Base-by-base conservation (phyloP, 2,113 vertebrate genomes). In the Tylochromis polylepis region DNA sequence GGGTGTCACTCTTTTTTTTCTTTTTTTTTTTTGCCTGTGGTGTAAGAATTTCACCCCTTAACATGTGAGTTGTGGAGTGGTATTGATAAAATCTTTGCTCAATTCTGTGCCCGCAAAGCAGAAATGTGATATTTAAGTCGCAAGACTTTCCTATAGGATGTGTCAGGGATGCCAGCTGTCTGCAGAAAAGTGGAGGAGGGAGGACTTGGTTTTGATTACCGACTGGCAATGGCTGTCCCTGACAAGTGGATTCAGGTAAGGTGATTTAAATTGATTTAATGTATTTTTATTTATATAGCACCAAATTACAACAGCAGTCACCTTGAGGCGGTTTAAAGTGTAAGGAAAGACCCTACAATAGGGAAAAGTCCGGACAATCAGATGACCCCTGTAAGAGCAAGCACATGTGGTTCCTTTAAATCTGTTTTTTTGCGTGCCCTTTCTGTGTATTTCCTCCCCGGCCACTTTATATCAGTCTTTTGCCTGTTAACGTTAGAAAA, bases 201-300 rank as follows among this genome's bases (percentile, higher is more conserved):
- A 92, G 99, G 99, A 41, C 95, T 94, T 4, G 99, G 99, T 12
- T 99, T 99, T 93, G 98, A 99, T 95, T 99, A 98, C 90, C 96
- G 98, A 5, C 96, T 99, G 86, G 98, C 98, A 29, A 99, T 99
- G 99, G 99, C 98, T 81, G 97, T 99, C 93, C 98, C 98, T 20
- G 99, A 99, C 96, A 99, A 99, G 93, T 99, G 99, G 99, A 99
- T 99, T 92, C 97, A 99, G 97, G 99, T 99, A 89, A 93, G 91
- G 56, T 27, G 65, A 83, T 55, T 38, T 67, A 67, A 67, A 22
- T 41, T 15, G 7, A 67, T 67, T 41, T 12, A 24, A 67, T 67
- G 20, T 41, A 41, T 41, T 67, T 15, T 67, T 24, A 67, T 67
- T 41, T 67, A 15, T 67, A 67, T 67, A 24, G 20, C n/a, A 24